phyloP scores from a whole-genome alignment of 1,140 invertebrate species.

The Arctopsyche grandis region DNA sequence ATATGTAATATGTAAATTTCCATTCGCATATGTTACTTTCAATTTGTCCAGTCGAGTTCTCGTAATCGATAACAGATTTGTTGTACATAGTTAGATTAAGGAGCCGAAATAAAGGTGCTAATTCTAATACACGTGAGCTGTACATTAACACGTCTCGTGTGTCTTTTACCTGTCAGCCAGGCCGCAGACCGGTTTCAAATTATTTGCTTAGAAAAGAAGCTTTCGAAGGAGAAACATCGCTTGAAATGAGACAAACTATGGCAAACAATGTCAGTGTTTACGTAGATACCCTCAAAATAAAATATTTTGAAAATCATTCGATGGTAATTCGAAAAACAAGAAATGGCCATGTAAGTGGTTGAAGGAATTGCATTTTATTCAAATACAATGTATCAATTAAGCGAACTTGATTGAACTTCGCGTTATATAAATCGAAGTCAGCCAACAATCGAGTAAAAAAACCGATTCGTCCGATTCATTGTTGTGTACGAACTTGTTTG shows the following conservation, averaged over 20 bases:
- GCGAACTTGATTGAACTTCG: slow-evolving; percentile 13
- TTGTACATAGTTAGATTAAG: slow-evolving; percentile 44
- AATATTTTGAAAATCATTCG: too few species aligned
- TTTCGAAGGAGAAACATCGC: neutral
- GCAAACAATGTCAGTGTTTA: too few species aligned
- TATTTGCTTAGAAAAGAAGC: slow-evolving; percentile 38
- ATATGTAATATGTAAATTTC: too few species aligned
- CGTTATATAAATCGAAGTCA: slow-evolving; percentile 1
- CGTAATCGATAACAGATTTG: neutral
- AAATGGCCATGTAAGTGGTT: too few species aligned
- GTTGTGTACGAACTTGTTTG: neutral
- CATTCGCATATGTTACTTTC: too few species aligned
- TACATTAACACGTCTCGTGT: slow-evolving; percentile 47
- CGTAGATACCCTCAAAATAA: neutral
- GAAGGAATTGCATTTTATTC: too few species aligned
- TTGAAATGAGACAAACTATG: neutral
- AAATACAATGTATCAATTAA: neutral
- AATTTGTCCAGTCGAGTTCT: too few species aligned
- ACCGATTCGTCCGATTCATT: neutral
- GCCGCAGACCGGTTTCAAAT: slow-evolving; percentile 35
- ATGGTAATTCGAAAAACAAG: too few species aligned
- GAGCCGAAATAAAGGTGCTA: slow-evolving; percentile 51
- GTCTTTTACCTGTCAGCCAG: slow-evolving; percentile 31
- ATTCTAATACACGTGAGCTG: slow-evolving; percentile 50
- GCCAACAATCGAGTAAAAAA: neutral